Conservation (phyloP, 1,140 invertebrate genomes). For the Scaptomyza montana region DNA sequence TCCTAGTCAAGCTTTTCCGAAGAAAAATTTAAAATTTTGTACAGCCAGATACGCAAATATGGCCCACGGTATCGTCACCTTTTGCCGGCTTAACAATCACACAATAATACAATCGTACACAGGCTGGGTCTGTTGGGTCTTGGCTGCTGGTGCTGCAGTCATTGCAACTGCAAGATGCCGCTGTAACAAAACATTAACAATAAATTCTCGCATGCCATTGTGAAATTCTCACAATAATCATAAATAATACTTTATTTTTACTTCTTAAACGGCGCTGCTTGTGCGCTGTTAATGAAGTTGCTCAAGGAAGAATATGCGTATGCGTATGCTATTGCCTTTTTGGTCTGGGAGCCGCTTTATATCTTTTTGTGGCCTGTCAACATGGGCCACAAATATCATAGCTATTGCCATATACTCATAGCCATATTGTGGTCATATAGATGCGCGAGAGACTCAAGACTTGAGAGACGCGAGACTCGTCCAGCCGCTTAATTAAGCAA, state of each 20-base stretch:
- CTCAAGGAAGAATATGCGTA: slow-evolving; percentile 42
- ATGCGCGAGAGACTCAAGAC: slow-evolving; percentile 12
- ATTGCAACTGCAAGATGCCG: slow-evolving; percentile 5
- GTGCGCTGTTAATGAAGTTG: slow-evolving; percentile 70
- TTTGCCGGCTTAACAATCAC: slow-evolving; percentile 7
- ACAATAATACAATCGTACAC: slow-evolving; percentile 8
- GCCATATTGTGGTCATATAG: slow-evolving; percentile 18
- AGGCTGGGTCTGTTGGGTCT: slow-evolving; percentile 15
- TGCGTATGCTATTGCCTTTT: slow-evolving; percentile 15
- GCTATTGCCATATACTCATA: slow-evolving; percentile 21
- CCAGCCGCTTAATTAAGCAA: slow-evolving; percentile 70
- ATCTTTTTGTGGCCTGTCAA: slow-evolving; percentile 58
- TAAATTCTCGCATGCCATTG: slow-evolving; percentile 82
- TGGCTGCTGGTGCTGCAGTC: slow-evolving; percentile 10
- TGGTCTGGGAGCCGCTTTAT: slow-evolving; percentile 40
- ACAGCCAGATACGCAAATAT: too few species aligned
- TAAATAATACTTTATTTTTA: slow-evolving; percentile 82
- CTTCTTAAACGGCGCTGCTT: slow-evolving; percentile 65
- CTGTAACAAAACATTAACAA: slow-evolving; percentile 70
- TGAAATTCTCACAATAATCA: slow-evolving; percentile 83
- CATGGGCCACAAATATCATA: slow-evolving; percentile 61
- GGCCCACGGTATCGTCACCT: slow-evolving; percentile 6
- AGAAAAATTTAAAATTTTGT: neutral
- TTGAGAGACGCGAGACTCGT: slow-evolving; percentile 12
- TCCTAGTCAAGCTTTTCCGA: too few species aligned